Conservation (phyloP, 2,797 vertebrate species). For the Poliocrania exsul region DNA sequence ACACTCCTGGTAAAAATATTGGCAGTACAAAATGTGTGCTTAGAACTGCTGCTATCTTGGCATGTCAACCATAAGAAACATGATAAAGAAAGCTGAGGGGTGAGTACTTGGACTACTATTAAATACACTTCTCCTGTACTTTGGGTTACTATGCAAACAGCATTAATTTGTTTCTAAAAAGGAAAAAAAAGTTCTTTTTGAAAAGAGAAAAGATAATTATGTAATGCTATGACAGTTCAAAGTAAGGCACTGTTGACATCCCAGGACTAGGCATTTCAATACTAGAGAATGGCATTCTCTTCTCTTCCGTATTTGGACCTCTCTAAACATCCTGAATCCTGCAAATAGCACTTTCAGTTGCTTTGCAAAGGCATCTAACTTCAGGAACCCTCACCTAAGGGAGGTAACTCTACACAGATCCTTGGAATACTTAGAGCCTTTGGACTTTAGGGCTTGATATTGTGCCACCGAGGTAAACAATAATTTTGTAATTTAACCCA, state of each 20-base stretch:
- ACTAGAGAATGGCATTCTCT: background rate
- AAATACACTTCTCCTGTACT: background rate
- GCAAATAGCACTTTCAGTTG: background rate
- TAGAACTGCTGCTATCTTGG: background rate
- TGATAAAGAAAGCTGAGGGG: background rate
- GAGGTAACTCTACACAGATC: background rate
- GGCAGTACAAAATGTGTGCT: background rate
- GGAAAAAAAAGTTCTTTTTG: background rate
- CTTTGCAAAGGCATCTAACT: background rate
- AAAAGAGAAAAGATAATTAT: background rate
- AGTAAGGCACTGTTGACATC: background rate
- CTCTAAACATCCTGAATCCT: background rate
- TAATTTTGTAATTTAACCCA: background rate
- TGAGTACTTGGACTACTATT: background rate
- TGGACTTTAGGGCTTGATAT: background rate
- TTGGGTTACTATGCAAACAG: background rate
- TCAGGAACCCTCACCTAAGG: background rate
- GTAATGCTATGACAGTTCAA: background rate
- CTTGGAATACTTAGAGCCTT: background rate
- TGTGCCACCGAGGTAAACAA: background rate
- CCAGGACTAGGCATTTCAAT: background rate
- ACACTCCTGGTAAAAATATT: background rate
- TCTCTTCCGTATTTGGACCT: background rate
- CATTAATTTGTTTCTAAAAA: background rate
- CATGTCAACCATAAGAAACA: background rate